A percentile compares a stretch with the other conserved stretches of the same genome.
Conservation (phyloP, 2,888 invertebrate genomes). For the Clunio marinus region DNA sequence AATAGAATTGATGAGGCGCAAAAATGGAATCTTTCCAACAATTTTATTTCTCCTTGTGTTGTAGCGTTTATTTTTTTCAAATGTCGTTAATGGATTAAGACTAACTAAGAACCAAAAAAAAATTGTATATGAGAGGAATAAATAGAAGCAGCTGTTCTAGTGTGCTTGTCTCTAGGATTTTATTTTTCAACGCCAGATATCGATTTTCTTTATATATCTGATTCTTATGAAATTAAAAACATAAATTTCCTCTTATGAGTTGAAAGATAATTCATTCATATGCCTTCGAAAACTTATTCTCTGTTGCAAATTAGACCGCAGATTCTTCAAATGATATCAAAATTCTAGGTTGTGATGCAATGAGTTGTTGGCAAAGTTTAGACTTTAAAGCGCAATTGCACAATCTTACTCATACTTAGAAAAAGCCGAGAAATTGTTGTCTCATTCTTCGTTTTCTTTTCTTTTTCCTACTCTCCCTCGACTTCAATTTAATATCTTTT, state of each 20-base stretch:
- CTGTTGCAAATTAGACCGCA: not conserved
- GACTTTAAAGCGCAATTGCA: constrained; percentile 22
- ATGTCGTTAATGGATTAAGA: too few relatives aligned
- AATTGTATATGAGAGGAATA: too few relatives aligned
- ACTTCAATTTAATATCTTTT: too few relatives aligned
- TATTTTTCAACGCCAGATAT: too few relatives aligned
- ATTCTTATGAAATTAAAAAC: not conserved
- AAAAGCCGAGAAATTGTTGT: too few relatives aligned
- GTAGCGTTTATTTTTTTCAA: too few relatives aligned
- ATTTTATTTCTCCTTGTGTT: too few relatives aligned
- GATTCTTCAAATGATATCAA: not conserved
- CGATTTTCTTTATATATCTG: not conserved
- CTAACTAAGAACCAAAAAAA: too few relatives aligned
- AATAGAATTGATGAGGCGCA: too few relatives aligned
- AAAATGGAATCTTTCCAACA: too few relatives aligned
- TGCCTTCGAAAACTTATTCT: not conserved
- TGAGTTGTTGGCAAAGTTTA: constrained; percentile 7
- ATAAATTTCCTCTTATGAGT: constrained; percentile 1
- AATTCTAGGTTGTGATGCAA: not conserved
- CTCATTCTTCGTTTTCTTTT: constrained; percentile 4
- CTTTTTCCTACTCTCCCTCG: not conserved
- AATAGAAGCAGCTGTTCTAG: too few relatives aligned
- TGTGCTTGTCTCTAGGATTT: too few relatives aligned
- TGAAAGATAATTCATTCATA: not conserved
- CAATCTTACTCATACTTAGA: not conserved